A percentile compares a stretch with the other conserved stretches of the same genome.
Evolutionary conservation across 2,888 invertebrate genomes (phyloP).

Genomic region (Globia sparganii): DNA sequence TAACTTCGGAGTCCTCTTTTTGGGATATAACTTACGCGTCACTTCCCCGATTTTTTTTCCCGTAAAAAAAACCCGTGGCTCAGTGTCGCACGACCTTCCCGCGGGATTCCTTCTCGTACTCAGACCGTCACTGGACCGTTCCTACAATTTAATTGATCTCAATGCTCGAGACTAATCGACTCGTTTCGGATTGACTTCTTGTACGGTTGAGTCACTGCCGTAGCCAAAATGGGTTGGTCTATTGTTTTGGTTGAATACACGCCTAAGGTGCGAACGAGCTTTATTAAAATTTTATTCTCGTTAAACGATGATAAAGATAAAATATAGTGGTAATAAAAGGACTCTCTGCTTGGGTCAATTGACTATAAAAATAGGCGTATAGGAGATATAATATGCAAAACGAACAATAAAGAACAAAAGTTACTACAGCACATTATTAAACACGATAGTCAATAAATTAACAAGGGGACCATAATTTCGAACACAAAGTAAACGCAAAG

Average conservation of each 20-base stretch:
- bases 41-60: conserved; percentile 60
- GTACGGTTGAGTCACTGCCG: conserved; percentile 78
- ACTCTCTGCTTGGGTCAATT: conserved; percentile 11
- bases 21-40: conserved; percentile 62
- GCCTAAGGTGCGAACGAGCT: conserved; percentile 12
- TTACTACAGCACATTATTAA: conserved; percentile 51
- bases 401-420: conserved; percentile 41
- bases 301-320: conserved; percentile 21
- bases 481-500: conserved; percentile 75
- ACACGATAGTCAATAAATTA: conserved; percentile 73
- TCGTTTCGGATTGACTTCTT: conserved; percentile 84
- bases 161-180: conserved; percentile 88
- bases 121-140: conserved; percentile 76
- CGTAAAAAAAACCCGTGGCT: conserved; percentile 69
- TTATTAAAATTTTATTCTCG: neutral
- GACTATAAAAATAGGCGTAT: conserved; percentile 42
- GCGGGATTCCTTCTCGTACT: conserved; percentile 87
- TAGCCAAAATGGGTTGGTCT: conserved; percentile 63
- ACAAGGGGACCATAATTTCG: conserved; percentile 68
- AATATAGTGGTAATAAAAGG: conserved; percentile 29
- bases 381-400: conserved; percentile 29
- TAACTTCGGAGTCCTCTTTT: conserved; percentile 51
- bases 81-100: conserved; percentile 81
- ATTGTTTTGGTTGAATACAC: conserved; percentile 58
- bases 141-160: conserved; percentile 87